Base-by-base conservation (phyloP, 2,113 vertebrate genomes). In the Eublepharis macularius region DNA sequence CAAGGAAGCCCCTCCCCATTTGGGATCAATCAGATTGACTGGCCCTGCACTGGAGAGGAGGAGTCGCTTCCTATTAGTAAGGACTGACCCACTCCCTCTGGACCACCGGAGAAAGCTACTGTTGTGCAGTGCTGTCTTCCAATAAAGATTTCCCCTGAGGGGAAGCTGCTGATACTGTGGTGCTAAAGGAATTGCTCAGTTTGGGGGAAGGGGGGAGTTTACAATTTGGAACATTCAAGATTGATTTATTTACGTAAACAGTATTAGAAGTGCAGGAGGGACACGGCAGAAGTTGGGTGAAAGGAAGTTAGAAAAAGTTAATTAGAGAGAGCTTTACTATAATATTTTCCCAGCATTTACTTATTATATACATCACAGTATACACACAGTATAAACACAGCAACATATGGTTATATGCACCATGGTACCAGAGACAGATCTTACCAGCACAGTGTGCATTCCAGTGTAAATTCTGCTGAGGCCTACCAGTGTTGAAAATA, bases 361-460 rank as follows among this genome's bases (percentile, higher is more conserved):
- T 39, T 70, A 39, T 29, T 29, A 13, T 29, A 3, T 39, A 8
- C 17, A 19, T 39, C 26, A 4, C 21, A 19, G 43, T 39, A 69
- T 51, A 69, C 7, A 49, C 5, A 68, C 8, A 26, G 26, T 7
- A 36, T 19, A 39, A 47, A 36, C 2, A 47, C 34, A 41, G 4
- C 4, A 70, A 60, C 5, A 29, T 2, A n/a, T 45, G 3, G 32
- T 14, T 36, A 49, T 32, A 26, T 29, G 36, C 12, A 41, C 19
- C 68, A 57, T 19, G 70, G 86, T 32, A 45, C 13, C 13, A 70
- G 29, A 41, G 21, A 76, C 12, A 54, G 4, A 49, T 60, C 98
- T 98, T 95, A 99, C 98, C 98, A 99, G 95, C 9, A 98, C 96
- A 0, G 98, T 98, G 96, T 99, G 99, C 99, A 99, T 99, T 86